Percentiles rank a stretch among this genome's conserved stretches.
phyloP scores from a whole-genome alignment of 2,113 vertebrate species.

The Scomber scombrus region DNA sequence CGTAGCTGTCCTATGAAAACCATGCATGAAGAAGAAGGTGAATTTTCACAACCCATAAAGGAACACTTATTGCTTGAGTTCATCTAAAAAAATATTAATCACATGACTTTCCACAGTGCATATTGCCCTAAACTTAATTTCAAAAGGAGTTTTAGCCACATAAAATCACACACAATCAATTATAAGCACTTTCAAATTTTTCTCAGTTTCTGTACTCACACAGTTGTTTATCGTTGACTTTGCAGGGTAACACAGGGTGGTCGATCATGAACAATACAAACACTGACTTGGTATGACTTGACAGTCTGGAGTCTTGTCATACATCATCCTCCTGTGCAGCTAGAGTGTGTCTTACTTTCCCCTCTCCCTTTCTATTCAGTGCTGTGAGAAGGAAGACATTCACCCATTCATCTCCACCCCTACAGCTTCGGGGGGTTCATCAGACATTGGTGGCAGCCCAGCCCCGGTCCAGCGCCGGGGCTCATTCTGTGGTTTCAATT shows the following conservation, averaged over 20 bases:
- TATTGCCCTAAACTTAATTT: no score
- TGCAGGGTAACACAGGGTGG: background rate
- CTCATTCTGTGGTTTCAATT: slow-evolving; percentile 72
- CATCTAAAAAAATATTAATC: no score
- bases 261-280: slow-evolving; percentile 1
- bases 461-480: slow-evolving; percentile 17
- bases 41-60: no score
- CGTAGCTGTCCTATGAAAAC: no score
- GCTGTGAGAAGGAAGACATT: slow-evolving; percentile 30
- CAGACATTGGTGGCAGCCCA: slow-evolving; percentile 72
- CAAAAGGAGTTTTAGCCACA: no score
- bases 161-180: no score
- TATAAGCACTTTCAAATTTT: no score
- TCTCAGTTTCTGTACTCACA: background rate
- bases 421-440: slow-evolving; percentile 73
- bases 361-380: background rate
- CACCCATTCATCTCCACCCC: slow-evolving; percentile 71
- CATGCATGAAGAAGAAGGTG: no score
- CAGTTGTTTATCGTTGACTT: background rate
- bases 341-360: slow-evolving; percentile 37
- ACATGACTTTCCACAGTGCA: background rate
- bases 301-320: slow-evolving; percentile 28
- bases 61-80: no score
- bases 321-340: slow-evolving; percentile 29
- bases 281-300: slow-evolving; percentile 12